Evolutionary conservation across 2,113 vertebrate genomes (phyloP).

Genomic region (Tupaia chinensis): DNA sequence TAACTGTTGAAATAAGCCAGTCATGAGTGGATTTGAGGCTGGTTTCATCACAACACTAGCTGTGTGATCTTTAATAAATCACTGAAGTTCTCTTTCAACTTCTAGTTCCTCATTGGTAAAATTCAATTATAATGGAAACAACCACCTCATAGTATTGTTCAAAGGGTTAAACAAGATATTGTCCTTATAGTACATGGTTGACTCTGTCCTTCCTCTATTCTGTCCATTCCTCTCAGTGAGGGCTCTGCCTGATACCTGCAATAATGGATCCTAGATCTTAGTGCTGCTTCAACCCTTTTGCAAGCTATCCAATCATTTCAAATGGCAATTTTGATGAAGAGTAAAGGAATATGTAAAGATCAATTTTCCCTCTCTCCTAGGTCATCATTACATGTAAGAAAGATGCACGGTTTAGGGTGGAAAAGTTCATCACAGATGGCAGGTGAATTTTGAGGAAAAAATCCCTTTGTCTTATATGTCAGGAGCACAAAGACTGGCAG

Average conservation of each 20-base stretch:
- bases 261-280: background rate
- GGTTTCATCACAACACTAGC: background rate
- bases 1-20: background rate
- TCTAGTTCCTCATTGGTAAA: background rate
- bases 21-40: background rate
- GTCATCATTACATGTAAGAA: background rate
- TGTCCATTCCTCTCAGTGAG: background rate
- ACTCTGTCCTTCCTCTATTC: background rate
- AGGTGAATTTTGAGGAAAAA: background rate
- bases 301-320: background rate
- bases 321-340: background rate
- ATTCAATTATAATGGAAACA: background rate
- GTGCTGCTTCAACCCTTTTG: background rate
- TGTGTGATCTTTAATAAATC: constrained; percentile 19
- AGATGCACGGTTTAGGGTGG: background rate
- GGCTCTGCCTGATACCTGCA: background rate
- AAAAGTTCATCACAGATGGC: background rate
- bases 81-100: background rate
- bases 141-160: background rate
- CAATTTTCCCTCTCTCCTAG: background rate
- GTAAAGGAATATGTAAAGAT: background rate
- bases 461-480: background rate
- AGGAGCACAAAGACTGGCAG: background rate
- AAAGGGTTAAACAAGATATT: background rate
- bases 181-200: background rate